Base-by-base conservation (phyloP, 2,797 vertebrate genomes). In the Anas bernieri region DNA sequence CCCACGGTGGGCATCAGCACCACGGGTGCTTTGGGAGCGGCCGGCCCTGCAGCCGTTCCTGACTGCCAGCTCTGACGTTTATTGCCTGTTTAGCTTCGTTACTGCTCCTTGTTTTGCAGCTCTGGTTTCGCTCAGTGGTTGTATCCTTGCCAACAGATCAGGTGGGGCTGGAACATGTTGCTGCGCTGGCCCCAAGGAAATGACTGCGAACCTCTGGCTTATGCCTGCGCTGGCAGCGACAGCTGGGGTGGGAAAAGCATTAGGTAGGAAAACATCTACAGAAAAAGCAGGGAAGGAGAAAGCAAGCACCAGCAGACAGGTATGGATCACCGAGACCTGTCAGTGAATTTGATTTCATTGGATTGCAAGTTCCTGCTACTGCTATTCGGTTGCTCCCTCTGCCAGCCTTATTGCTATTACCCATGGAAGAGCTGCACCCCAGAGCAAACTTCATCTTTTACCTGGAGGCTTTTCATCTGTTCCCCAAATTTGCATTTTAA, bases 401-500 rank as follows among this genome's bases (percentile, higher is more conserved):
- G 50, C 72, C 12, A 72, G 35, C 17, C 59, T 76, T 79, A 30
- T 26, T 88, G 77, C 52, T 77, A 1, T 86, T 84, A 35, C 31
- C 39, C 3, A 1, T 61, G 45, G 16, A 35, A 52, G 35, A 62
- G 41, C 48, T 79, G 50, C n/a, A 66, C 33, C 74, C 56, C 61
- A 33, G 54, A 70, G 58, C 81, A 81, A 68, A 59, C 69, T 77
- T 77, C 26, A 5, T 77, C 21, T 91, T 80, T 85, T 41, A 85
- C 48, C 70, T 31, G 6, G 22, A 26, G 28, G 23, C 48, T 89
- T 92, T 48, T 37, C 39, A 7, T 5, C 6, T 68, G 26, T 63
- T 92, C 61, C 15, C 73, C 56, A 67, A 83, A 89, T 94, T 54
- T 89, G 13, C 87, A 58, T 77, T 94, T 94, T 83, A 70, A 70